Conservation (phyloP, 2,797 vertebrate genomes). For the Chiloscyllium punctatum region DNA sequence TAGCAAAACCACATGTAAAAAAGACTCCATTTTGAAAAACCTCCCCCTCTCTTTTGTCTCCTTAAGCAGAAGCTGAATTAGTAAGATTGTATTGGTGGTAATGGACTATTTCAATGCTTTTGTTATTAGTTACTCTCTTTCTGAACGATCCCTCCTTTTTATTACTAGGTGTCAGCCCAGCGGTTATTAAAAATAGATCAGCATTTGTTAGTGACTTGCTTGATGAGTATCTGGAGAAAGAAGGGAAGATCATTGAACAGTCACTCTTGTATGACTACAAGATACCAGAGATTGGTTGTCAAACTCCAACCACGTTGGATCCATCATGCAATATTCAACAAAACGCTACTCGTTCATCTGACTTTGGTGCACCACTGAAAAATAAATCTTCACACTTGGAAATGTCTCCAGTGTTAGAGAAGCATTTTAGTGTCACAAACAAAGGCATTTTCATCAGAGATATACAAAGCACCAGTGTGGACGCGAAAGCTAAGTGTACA, state of each 20-base stretch:
- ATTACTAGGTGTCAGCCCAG: not conserved
- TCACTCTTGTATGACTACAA: not conserved
- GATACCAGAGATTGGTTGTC: not conserved
- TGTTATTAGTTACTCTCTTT: not conserved
- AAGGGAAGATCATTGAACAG: constrained; percentile 34
- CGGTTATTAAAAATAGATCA: constrained; percentile 29
- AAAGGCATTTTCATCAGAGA: constrained; percentile 35
- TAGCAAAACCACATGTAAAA: no score
- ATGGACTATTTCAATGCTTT: not conserved
- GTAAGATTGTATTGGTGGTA: not conserved
- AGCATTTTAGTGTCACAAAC: constrained; percentile 33
- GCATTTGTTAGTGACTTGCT: constrained; percentile 34
- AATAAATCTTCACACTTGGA: not conserved
- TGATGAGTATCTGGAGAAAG: constrained; percentile 31
- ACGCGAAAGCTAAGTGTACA: not conserved
- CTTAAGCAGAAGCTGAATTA: not conserved
- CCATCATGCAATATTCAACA: not conserved
- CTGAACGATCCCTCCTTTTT: not conserved
- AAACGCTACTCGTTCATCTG: not conserved
- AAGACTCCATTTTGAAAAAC: not conserved
- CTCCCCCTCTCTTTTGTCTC: not conserved
- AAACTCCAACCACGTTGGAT: not conserved
- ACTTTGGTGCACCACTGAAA: not conserved
- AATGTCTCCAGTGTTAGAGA: constrained; percentile 31
- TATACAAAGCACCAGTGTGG: not conserved